Evolutionary conservation across 1,140 invertebrate species (phyloP).

Genomic region (Monochamus saltuarius): DNA sequence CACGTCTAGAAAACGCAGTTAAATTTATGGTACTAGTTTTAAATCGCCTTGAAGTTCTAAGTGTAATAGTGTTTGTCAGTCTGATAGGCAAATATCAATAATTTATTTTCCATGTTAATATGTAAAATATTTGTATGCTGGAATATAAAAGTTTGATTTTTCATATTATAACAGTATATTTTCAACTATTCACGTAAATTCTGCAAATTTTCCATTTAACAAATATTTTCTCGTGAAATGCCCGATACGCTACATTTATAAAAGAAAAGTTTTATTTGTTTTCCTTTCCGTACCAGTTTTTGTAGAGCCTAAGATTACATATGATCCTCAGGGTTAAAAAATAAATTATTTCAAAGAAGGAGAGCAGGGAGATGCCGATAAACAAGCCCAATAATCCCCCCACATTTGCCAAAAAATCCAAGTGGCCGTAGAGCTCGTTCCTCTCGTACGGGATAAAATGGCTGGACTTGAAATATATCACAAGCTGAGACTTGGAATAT

Average conservation of each 20-base stretch:
- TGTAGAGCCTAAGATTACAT: conserved; percentile 31
- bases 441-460: conserved; percentile 29
- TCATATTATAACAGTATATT: too few species aligned
- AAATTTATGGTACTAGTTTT: too few species aligned
- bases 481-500: conserved; percentile 26
- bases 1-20: too few species aligned
- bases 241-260: background rate
- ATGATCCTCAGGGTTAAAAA: conserved; percentile 59
- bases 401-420: conserved; percentile 64
- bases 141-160: too few species aligned
- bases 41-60: too few species aligned
- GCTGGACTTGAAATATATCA: conserved; percentile 31
- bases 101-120: too few species aligned
- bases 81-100: too few species aligned
- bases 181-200: too few species aligned
- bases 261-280: background rate
- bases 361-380: conserved; percentile 78
- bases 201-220: too few species aligned
- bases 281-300: conserved; percentile 27
- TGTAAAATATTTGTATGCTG: too few species aligned
- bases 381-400: conserved; percentile 78
- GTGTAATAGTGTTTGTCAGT: too few species aligned
- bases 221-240: too few species aligned
- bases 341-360: conserved; percentile 72
- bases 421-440: conserved; percentile 27